Percentiles rank a stretch among this genome's conserved stretches.
Evolutionary conservation across 2,888 invertebrate species (phyloP).

Genomic region (Anaspis maculata): DNA sequence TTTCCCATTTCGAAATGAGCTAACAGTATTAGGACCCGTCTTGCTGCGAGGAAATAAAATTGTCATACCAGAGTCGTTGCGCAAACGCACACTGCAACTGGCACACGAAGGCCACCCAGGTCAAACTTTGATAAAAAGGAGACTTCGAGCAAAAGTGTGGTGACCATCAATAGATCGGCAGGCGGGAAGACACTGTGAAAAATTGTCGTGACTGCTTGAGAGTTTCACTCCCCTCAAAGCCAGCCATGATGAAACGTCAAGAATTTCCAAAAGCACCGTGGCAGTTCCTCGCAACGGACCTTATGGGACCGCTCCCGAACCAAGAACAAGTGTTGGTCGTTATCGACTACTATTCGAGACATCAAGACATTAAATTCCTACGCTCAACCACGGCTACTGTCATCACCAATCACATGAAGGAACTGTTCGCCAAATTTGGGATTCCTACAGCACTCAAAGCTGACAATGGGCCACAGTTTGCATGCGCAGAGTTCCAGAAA

Average conservation of each 20-base stretch:
- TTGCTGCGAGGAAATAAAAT: conserved; percentile 16
- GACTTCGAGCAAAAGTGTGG: conserved; percentile 20
- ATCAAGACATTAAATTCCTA: conserved; percentile 13
- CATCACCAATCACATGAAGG: conserved; percentile 10
- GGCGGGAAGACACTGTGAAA: conserved; percentile 12
- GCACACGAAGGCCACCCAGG: conserved; percentile 23
- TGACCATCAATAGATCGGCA: conserved; percentile 18
- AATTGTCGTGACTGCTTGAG: conserved; percentile 14
- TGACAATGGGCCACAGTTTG: conserved; percentile 16
- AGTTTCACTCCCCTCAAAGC: conserved; percentile 13
- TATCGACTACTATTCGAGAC: conserved; percentile 13
- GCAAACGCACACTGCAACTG: neutral
- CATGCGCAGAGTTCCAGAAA: conserved; percentile 14
- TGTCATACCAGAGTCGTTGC: conserved; percentile 16
- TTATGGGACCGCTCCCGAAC: conserved; percentile 19
- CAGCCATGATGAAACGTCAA: too few species aligned
- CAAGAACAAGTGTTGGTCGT: conserved; percentile 13
- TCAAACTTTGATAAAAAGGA: conserved; percentile 18
- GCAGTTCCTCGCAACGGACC: conserved; percentile 18
- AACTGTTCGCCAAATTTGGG: conserved; percentile 8
- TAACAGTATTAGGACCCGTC: conserved; percentile 17
- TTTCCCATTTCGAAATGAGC: conserved; percentile 12
- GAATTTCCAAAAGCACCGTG: conserved; percentile 15
- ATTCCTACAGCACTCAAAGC: conserved; percentile 6
- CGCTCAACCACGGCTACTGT: conserved; percentile 6